These are phyloP conservation scores for Sciurus niger DNA, from an alignment of 2,113 vertebrate species.

Conservation along the genomic window DNA sequence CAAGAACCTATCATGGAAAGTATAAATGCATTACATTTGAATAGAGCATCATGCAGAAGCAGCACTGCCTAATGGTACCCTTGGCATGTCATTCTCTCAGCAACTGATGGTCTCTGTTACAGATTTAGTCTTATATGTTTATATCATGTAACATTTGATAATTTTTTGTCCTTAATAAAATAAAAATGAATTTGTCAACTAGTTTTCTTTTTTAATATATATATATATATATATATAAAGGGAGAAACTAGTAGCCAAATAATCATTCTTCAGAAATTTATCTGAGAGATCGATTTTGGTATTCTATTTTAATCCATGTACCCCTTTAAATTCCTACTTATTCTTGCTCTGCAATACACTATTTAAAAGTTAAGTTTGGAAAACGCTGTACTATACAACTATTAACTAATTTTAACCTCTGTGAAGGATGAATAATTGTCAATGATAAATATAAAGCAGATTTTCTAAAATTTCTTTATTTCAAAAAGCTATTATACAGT, in stretches of 20 bases:
- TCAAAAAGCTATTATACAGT: conserved; percentile 73
- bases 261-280: not conserved
- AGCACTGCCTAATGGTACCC: not conserved
- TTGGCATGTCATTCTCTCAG: not conserved
- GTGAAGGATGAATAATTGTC: conserved; percentile 23
- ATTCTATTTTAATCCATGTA: not conserved
- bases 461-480: conserved; percentile 80
- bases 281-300: not conserved
- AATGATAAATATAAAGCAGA: conserved; percentile 57
- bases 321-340: not conserved
- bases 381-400: conserved; percentile 13
- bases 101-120: not conserved
- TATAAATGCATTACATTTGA: not conserved
- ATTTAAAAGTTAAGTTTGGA: not conserved
- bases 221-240: not conserved
- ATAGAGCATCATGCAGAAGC: not conserved
- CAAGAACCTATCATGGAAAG: not conserved
- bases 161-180: not conserved
- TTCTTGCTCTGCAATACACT: not conserved
- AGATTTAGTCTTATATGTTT: not conserved
- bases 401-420: conserved; percentile 38
- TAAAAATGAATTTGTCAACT: conserved; percentile 23
- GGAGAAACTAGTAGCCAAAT: not conserved
- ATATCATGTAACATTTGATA: not conserved
- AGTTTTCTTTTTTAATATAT: not conserved